phyloP scores from a whole-genome alignment of 2,797 vertebrate genomes.

The Bovichtus variegatus region DNA sequence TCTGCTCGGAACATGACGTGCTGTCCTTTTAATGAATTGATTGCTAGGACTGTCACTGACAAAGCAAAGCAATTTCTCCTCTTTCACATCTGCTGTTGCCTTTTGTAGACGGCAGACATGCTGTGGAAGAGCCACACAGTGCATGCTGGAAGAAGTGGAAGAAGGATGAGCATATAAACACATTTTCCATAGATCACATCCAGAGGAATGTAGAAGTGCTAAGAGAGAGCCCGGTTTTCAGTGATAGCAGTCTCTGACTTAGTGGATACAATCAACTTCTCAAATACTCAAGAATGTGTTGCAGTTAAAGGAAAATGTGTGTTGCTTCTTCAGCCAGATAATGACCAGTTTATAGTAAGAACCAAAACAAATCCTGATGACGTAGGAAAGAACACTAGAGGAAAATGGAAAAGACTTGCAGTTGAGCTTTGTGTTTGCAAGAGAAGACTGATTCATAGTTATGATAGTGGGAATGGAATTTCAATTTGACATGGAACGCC shows the following conservation, averaged over 20 bases:
- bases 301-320: background rate
- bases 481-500: background rate
- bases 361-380: too few relatives aligned
- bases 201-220: constrained; percentile 12
- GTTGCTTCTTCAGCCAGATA: background rate
- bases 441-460: background rate
- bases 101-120: background rate
- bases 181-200: constrained; percentile 19
- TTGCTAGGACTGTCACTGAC: background rate
- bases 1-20: constrained; percentile 24
- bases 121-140: background rate
- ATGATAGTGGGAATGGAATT: background rate
- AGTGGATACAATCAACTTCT: background rate
- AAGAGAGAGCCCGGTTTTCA: background rate
- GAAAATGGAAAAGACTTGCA: too few relatives aligned
- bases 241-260: background rate
- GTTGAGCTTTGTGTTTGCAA: too few relatives aligned
- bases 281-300: background rate
- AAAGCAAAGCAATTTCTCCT: background rate
- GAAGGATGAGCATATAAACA: constrained; percentile 1
- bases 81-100: background rate
- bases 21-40: background rate
- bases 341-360: too few relatives aligned
- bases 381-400: too few relatives aligned
- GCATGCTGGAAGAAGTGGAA: background rate